Percentiles rank a stretch among this genome's conserved stretches.
Conservation (phyloP, 2,888 invertebrate species). For the Lithophane ornitopus region DNA sequence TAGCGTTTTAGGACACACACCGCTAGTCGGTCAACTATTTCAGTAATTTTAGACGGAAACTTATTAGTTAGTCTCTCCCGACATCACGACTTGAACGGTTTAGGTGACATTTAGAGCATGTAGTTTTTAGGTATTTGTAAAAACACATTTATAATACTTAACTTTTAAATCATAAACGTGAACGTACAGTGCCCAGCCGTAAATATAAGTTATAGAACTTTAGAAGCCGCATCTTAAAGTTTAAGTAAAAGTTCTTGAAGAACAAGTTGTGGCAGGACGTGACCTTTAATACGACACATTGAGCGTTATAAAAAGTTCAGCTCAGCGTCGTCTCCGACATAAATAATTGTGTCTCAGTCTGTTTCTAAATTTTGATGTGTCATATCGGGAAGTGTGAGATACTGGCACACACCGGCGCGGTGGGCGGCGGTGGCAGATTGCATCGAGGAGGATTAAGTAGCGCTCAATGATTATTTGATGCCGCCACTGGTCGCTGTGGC, state of each 20-base stretch:
- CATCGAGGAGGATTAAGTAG: background rate
- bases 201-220: background rate
- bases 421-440: no score
- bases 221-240: slow-evolving; percentile 3
- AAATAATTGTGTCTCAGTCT: background rate
- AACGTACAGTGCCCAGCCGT: background rate
- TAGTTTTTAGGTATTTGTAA: no score
- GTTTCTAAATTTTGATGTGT: background rate
- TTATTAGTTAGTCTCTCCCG: background rate
- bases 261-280: background rate
- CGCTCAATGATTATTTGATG: background rate
- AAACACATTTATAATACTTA: no score
- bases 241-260: background rate
- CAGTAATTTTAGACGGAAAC: background rate
- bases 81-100: background rate
- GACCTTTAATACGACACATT: background rate
- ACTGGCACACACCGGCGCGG: background rate
- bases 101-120: background rate
- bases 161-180: background rate
- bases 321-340: background rate
- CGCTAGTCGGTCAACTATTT: slow-evolving; percentile 23
- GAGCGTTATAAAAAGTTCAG: background rate
- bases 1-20: slow-evolving; percentile 36
- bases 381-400: background rate
- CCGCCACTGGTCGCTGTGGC: no score